Conservation (phyloP, 2,888 invertebrate genomes). For the Andrena minutula region DNA sequence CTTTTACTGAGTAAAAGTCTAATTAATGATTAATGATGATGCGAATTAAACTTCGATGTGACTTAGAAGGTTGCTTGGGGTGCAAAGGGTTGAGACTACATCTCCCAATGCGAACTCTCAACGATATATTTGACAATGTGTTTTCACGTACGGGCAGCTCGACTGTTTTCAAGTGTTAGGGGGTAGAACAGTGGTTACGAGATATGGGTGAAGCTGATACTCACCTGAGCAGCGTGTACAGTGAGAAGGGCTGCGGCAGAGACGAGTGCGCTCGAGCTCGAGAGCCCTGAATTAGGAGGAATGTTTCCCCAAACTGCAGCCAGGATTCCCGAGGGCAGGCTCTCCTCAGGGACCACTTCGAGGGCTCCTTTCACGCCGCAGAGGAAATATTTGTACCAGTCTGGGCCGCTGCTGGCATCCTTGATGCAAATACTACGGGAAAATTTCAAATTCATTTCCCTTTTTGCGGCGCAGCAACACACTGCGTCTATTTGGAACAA, state of each 20-base stretch:
- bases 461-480: too few species aligned
- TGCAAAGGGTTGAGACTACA: too few species aligned
- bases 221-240: constrained; percentile 88
- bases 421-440: constrained; percentile 48
- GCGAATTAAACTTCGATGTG: too few species aligned
- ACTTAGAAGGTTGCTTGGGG: too few species aligned
- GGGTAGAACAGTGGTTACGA: neutral
- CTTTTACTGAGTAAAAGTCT: too few species aligned
- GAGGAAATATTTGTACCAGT: constrained; percentile 97
- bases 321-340: constrained; percentile 88
- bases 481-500: too few species aligned
- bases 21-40: too few species aligned
- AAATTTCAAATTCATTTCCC: constrained; percentile 14
- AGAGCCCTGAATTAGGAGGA: constrained; percentile 97
- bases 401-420: constrained; percentile 86
- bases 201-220: neutral
- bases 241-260: constrained; percentile 95
- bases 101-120: too few species aligned
- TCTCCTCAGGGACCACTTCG: constrained; percentile 86
- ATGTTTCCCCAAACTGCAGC: constrained; percentile 94
- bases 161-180: neutral
- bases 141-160: neutral
- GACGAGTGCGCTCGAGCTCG: constrained; percentile 98
- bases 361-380: constrained; percentile 96
- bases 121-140: neutral